Evolutionary conservation across 2,888 invertebrate species (phyloP).

Genomic region (Cerceris rybyensis): DNA sequence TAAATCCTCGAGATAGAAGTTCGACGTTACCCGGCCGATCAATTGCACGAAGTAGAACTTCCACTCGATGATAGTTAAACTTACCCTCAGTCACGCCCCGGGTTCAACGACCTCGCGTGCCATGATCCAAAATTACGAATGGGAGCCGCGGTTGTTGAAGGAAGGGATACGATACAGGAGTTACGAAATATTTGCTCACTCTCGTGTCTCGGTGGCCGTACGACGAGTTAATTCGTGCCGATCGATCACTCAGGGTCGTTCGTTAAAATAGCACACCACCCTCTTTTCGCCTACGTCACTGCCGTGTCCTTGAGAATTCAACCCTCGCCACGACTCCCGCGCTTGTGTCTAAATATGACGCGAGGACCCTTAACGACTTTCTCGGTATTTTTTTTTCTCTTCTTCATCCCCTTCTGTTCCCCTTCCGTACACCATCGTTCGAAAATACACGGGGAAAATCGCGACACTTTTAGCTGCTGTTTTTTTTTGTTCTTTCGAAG

Average conservation of each 20-base stretch:
- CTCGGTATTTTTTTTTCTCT: slow-evolving; percentile 29
- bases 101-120: slow-evolving; percentile 63
- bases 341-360: slow-evolving; percentile 42
- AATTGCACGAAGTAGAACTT: slow-evolving; percentile 53
- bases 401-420: neutral
- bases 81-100: slow-evolving; percentile 53
- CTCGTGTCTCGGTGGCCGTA: slow-evolving; percentile 14
- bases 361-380: slow-evolving; percentile 38
- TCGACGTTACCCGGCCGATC: slow-evolving; percentile 39
- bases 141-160: slow-evolving; percentile 24
- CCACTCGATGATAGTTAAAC: slow-evolving; percentile 46
- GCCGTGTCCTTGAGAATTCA: slow-evolving; percentile 60
- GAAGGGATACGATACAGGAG: neutral
- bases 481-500: neutral
- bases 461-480: neutral
- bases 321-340: slow-evolving; percentile 31
- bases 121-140: slow-evolving; percentile 53
- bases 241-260: slow-evolving; percentile 62
- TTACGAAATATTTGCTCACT: slow-evolving; percentile 42
- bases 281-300: slow-evolving; percentile 57
- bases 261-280: slow-evolving; percentile 61
- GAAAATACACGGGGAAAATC: neutral
- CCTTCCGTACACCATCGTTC: neutral
- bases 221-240: slow-evolving; percentile 51
- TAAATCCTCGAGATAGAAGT: slow-evolving; percentile 34